Evolutionary conservation across 1,140 invertebrate species (phyloP), one percentile per base, ranked within the genome.

Genomic region (Pseudomyrmex dendroicus): DNA sequence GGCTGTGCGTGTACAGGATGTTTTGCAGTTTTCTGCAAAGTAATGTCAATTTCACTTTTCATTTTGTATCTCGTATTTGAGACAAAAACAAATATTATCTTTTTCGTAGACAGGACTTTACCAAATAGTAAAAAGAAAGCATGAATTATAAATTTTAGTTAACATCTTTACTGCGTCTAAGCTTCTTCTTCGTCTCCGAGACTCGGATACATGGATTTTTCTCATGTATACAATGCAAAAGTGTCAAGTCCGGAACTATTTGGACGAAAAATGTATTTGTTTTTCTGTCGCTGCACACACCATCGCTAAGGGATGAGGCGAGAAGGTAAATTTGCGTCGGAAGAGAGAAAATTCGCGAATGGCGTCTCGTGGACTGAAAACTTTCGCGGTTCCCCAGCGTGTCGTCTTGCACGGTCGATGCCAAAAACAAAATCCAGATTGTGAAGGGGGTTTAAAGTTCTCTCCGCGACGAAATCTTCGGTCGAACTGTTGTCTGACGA

Each of bases 361-460:
- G 86, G 86, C 86, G 86, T 84, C 86, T 46, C 52, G 50, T 0
- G 83, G 86, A 77, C 86, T 64, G 86, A 50, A 88, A 88, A 88
- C 74, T 88, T 88, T 44, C 80, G 80, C 61, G 84, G 84, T 83
- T 86, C 72, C 46, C 74, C 17, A 61, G 46, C 54, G 84, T 78
- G 76, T 64, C 70, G 76, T 83, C 10, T 54, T 68, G 59, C 66
- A 73, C 68, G 68, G n/a, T 44, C 56, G 70, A 73, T 52, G 83
- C 64, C 83, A 83, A 88, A 88, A 88, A 88, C 86, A 88, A 88
- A 87, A 88, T 88, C 83, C 20, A 74, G 68, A 86, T 83, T 87
- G 85, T 73, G 73, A 84, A 56, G 57, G 68, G 67, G 83, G 83
- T 82, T 80, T 50, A 88, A 88, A 87, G 64, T 88, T 84, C 76